Conservation (phyloP, 2,888 invertebrate genomes). For the Cryptus armator region DNA sequence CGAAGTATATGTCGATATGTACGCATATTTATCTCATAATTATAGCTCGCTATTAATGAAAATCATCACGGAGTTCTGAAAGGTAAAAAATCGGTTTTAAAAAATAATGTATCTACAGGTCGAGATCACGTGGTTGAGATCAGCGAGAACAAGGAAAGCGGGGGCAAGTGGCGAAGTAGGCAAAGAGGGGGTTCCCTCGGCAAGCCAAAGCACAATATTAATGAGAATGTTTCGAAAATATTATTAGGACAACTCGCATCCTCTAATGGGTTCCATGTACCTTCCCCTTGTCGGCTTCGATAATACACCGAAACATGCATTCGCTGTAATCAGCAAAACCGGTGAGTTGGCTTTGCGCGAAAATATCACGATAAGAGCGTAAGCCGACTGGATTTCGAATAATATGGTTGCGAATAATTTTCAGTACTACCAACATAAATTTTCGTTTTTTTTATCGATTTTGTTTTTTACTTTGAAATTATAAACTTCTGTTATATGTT, state of each 20-base stretch:
- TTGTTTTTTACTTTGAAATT: conserved; percentile 38
- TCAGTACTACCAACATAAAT: not conserved
- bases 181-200: too few species aligned
- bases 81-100: too few species aligned
- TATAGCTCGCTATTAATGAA: too few species aligned
- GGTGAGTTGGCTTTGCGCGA: conserved; percentile 92
- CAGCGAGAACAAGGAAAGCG: too few species aligned
- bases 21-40: too few species aligned
- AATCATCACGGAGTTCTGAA: too few species aligned
- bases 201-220: too few species aligned
- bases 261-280: conserved; percentile 91
- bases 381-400: conserved; percentile 77
- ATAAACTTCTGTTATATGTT: conserved; percentile 60
- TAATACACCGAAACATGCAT: conserved; percentile 87
- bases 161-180: too few species aligned
- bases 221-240: conserved; percentile 86
- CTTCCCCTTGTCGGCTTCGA: conserved; percentile 91
- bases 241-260: conserved; percentile 92
- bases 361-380: conserved; percentile 88
- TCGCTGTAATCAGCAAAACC: conserved; percentile 88
- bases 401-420: not conserved
- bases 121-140: too few species aligned
- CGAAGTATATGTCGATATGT: too few species aligned
- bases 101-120: too few species aligned
- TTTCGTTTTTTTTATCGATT: conserved; percentile 32